phyloP scores from a whole-genome alignment of 2,888 invertebrate genomes.

The Mythimna lalbum region DNA sequence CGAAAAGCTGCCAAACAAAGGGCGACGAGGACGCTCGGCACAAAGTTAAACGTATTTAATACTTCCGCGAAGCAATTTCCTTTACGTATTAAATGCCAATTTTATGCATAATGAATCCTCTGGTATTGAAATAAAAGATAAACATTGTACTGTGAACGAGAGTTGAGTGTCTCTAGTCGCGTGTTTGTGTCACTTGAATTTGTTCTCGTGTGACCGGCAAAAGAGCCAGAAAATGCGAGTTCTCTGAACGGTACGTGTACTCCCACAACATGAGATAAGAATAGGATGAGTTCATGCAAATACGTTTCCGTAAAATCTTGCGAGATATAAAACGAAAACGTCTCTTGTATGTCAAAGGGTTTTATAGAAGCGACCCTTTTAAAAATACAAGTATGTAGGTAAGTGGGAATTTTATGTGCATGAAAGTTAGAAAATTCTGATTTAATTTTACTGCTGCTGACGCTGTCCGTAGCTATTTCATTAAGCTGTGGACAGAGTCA shows the following conservation, averaged over 20 bases:
- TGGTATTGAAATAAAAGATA: slow-evolving; percentile 69
- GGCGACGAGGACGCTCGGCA: slow-evolving; percentile 77
- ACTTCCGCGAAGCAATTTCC: slow-evolving; percentile 79
- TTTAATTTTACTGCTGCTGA: not conserved
- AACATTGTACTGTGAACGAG: slow-evolving; percentile 47
- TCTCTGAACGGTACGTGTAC: slow-evolving; percentile 66
- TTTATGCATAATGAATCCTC: slow-evolving; percentile 78
- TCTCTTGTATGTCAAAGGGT: slow-evolving; percentile 48
- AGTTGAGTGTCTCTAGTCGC: slow-evolving; percentile 49
- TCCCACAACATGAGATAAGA: slow-evolving; percentile 73
- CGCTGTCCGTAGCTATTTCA: too few species aligned
- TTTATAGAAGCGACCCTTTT: slow-evolving; percentile 36
- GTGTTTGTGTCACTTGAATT: slow-evolving; percentile 60
- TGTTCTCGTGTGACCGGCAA: slow-evolving; percentile 67
- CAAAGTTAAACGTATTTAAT: slow-evolving; percentile 81
- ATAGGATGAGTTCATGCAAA: slow-evolving; percentile 73
- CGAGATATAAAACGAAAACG: slow-evolving; percentile 61
- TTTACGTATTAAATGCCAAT: slow-evolving; percentile 79
- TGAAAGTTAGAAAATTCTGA: not conserved
- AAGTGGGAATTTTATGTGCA: slow-evolving; percentile 3
- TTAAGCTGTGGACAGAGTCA: not conserved
- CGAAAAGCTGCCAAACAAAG: slow-evolving; percentile 83
- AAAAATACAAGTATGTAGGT: slow-evolving; percentile 24
- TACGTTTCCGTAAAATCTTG: slow-evolving; percentile 67
- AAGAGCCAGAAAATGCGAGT: slow-evolving; percentile 69